Evolutionary conservation across 2,888 invertebrate species (phyloP).

Genomic region (Thymelicus sylvestris): DNA sequence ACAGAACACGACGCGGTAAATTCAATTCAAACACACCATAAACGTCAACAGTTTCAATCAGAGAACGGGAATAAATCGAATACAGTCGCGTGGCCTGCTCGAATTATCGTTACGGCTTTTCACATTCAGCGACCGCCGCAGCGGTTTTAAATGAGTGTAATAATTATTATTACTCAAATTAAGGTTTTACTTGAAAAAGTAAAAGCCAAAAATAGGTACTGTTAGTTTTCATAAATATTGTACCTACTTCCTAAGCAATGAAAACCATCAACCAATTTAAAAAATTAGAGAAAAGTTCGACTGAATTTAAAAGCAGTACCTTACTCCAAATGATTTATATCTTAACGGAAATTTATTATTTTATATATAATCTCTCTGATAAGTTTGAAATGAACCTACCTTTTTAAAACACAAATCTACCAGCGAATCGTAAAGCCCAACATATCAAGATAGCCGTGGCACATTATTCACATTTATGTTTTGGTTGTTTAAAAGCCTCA

Average conservation of each 20-base stretch:
- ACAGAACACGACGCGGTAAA: background rate
- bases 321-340: too few species aligned
- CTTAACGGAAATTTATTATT: too few species aligned
- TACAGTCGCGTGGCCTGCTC: background rate
- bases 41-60: slow-evolving; percentile 4
- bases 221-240: background rate
- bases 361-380: too few species aligned
- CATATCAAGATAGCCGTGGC: too few species aligned
- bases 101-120: slow-evolving; percentile 15
- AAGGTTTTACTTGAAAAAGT: background rate
- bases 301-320: too few species aligned
- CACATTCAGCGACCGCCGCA: slow-evolving; percentile 1
- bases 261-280: too few species aligned
- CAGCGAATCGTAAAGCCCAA: too few species aligned
- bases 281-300: too few species aligned
- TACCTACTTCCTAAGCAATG: background rate
- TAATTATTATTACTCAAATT: slow-evolving; percentile 3
- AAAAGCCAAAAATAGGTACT: background rate
- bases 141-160: slow-evolving; percentile 9
- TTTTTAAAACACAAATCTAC: too few species aligned
- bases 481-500: too few species aligned
- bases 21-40: slow-evolving; percentile 5
- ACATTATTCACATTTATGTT: too few species aligned
- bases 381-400: too few species aligned
- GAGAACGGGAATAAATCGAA: slow-evolving; percentile 9